These are phyloP conservation scores for Bambusicola thoracicus DNA, from an alignment of 2,113 vertebrate genomes.

Conservation along the genomic window DNA sequence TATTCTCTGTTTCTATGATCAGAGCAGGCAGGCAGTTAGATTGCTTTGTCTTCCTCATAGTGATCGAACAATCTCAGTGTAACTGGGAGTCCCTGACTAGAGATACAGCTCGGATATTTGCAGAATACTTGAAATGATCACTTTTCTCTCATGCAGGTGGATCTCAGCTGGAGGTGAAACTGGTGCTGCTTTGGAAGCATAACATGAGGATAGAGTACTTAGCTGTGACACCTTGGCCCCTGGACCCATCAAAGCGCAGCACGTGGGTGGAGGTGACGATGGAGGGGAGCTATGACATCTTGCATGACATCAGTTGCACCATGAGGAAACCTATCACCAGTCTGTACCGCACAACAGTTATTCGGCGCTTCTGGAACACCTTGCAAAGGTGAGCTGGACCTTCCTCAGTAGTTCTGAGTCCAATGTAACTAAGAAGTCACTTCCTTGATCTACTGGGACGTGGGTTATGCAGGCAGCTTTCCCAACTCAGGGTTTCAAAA, in stretches of 20 bases:
- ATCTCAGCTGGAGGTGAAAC: conserved; percentile 93
- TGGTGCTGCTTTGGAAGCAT: conserved; percentile 96
- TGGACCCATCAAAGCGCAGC: conserved; percentile 84
- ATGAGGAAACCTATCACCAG: conserved; percentile 96
- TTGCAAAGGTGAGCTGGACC: conserved; percentile 87
- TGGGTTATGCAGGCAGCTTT: neutral
- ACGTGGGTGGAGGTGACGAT: conserved; percentile 97
- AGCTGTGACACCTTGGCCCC: conserved; percentile 90
- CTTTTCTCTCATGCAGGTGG: conserved; percentile 76
- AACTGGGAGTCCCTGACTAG: neutral
- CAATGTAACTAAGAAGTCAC: neutral
- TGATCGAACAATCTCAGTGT: neutral
- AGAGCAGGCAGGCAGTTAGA: neutral
- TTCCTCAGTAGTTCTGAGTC: neutral
- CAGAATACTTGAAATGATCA: neutral
- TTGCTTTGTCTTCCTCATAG: neutral
- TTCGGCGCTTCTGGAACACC: conserved; percentile 98
- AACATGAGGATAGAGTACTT: conserved; percentile 98
- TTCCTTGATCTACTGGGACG: neutral
- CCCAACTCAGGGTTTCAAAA: neutral
- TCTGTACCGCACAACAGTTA: conserved; percentile 94
- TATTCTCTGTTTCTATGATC: neutral
- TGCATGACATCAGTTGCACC: conserved; percentile 98
- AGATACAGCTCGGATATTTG: neutral
- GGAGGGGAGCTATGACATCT: conserved; percentile 98